These are phyloP conservation scores for Aplidium turbinatum DNA, from an alignment of 23 tunicate species.

Conservation along the genomic window DNA sequence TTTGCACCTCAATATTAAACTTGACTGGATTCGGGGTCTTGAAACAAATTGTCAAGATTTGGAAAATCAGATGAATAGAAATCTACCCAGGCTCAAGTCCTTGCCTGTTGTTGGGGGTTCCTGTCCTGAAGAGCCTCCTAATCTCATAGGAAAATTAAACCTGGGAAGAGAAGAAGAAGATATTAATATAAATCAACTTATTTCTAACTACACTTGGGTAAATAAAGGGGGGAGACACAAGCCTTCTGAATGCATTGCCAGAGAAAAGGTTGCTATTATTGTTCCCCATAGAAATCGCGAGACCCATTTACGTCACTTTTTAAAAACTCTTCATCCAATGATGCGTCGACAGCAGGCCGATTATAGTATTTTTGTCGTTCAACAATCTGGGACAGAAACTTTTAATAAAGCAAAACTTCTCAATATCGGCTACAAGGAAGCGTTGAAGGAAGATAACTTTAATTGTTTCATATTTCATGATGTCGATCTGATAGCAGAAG, in stretches of 20 bases:
- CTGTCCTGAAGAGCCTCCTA: conserved; percentile 64
- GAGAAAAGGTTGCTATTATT: conserved; percentile 77
- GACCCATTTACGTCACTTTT: conserved; percentile 58
- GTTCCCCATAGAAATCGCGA: conserved; percentile 87
- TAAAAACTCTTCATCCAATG: conserved; percentile 76
- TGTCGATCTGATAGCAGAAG: conserved; percentile 90
- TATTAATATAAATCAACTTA: conserved; percentile 28
- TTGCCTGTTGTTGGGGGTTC: conserved; percentile 16
- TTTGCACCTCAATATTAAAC: conserved; percentile 65
- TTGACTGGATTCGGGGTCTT: conserved; percentile 74
- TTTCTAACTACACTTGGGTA: conserved; percentile 42
- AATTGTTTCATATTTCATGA: conserved; percentile 96
- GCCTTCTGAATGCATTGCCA: conserved; percentile 59
- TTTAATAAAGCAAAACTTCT: conserved; percentile 87
- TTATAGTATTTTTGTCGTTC: conserved; percentile 62
- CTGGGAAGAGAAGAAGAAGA: conserved; percentile 49
- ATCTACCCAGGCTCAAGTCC: no score
- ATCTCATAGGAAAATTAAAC: conserved; percentile 53
- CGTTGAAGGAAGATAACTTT: conserved; percentile 52
- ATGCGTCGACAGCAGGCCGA: conserved; percentile 80
- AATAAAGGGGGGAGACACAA: conserved; percentile 46
- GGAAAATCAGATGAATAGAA: conserved; percentile 1
- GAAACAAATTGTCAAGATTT: conserved; percentile 58
- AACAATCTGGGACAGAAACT: conserved; percentile 67
- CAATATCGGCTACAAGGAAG: conserved; percentile 78